Evolutionary conservation across 2,113 vertebrate genomes (phyloP), one percentile per base, ranked within the genome.

Genomic region (Apistogramma diplotaenia): DNA sequence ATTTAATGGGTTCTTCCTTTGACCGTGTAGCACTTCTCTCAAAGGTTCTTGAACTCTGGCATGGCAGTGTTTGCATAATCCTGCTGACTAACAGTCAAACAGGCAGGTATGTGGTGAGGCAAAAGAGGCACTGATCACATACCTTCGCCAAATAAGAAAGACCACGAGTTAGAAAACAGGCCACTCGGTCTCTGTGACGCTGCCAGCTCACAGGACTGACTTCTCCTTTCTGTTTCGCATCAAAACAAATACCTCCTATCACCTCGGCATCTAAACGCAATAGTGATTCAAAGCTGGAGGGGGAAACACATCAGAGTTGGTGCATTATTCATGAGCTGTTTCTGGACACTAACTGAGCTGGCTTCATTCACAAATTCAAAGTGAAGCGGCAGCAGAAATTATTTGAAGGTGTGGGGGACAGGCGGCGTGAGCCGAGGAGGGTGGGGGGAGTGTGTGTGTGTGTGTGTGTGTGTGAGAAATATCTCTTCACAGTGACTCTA

Each of bases 321-420:
- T 93, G 85, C 83, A 94, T 93, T 91, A 94, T 94, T 93, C 88
- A 94, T 85, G 73, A 79, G 31, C 16, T 67, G 88, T 76, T 81
- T 65, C 85, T 72, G 82, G 77, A 91, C 85, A 86, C 83, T 65
- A 78, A 74, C 62, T 12, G 70, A 87, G 85, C 29, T 3, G 72
- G 31, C 40, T 89, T 86, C 92, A 93, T 94, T 94, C 93, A 94
- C 89, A 93, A 91, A 94, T 89, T 78, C 74, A 89, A 89, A 88
- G 74, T 81, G 84, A 88, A 81, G 82, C 57, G 16, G 76, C 62
- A 83, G 85, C 81, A 91, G 53, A 74, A 87, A 91, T 83, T 23
- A 86, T 58, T 58, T 74, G 82, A 40, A 65, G 83, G 65, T 79
- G 84, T 78, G 46, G 74, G 79, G 72, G 84, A 79, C 61, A 31